Base-by-base conservation (phyloP, 2,888 invertebrate species). In the Micoletzkya japonica region DNA sequence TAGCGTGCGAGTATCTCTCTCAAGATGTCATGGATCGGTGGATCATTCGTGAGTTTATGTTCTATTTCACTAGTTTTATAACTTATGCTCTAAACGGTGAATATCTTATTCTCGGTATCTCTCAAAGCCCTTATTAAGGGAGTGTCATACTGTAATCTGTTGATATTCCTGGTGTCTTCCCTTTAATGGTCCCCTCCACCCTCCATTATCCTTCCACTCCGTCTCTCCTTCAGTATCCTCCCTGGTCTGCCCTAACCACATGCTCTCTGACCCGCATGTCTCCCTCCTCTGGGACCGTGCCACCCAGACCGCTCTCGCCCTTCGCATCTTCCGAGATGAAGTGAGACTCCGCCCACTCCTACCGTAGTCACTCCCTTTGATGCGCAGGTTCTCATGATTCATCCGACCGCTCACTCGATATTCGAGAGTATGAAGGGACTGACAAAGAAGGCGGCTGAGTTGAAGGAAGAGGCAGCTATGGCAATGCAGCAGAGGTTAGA, bases 1-100 rank as follows among this genome's bases (percentile, higher is more conserved):
- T 96, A 90, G 95, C 96, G 2, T 97, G 96, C 87, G 98, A 99
- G 88, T 97, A 93, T 87, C 88, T 99, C 63, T 95, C 97, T 0
- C 87, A 97, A 72, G 97, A 99, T 85, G 90, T 91, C 50, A 91
- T 99, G 89, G 98, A 99, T 86, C 90, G 94, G 83, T 99, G 96
- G 95, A 92, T 98, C 34, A 92, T 97, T 79, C 92, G 90, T 90
- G 85, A 87, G 89, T 87, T 44, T 44, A 54, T 44, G 17, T 54
- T 39, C 10, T n/a, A 36, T 17, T 36, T 44, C 26, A 4, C 10
- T 2, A 17, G 24, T 36, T 14, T 66, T 32, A 14, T 54, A n/a
- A n/a, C n/a, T n/a, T n/a, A n/a, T n/a, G n/a, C n/a, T n/a, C n/a
- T n/a, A n/a, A n/a, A n/a, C n/a, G n/a, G 2, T 63, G 56, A 24